Evolutionary conservation across 2,797 vertebrate species (phyloP).

Genomic region (Euthynnus affinis): DNA sequence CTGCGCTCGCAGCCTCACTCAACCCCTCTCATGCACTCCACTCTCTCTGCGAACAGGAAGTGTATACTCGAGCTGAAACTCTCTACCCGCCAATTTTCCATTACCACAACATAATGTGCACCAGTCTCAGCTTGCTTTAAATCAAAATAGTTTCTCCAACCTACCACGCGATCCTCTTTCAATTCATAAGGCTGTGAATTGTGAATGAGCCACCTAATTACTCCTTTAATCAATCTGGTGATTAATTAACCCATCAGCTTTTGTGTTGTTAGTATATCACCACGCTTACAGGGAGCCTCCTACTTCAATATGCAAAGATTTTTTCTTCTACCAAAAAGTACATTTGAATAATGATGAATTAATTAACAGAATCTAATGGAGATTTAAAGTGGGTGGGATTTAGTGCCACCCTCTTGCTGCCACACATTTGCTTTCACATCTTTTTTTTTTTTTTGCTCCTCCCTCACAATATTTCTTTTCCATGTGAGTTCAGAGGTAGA

Average conservation of each 20-base stretch:
- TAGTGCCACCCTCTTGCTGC: conserved; percentile 77
- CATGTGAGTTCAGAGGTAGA: conserved; percentile 67
- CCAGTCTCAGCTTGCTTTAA: conserved; percentile 54
- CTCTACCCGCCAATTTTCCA: conserved; percentile 61
- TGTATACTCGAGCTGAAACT: conserved; percentile 2
- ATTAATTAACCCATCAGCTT: conserved; percentile 83
- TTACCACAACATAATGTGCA: conserved; percentile 53
- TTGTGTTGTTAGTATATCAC: conserved; percentile 82
- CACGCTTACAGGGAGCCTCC: conserved; percentile 70
- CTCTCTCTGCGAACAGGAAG: conserved; percentile 30
- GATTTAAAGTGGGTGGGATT: conserved; percentile 85
- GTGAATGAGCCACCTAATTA: conserved; percentile 81
- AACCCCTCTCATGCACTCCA: conserved; percentile 12
- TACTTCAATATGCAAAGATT: conserved; percentile 68
- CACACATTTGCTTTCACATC: conserved; percentile 70
- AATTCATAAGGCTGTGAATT: conserved; percentile 67
- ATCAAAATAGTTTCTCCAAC: conserved; percentile 68
- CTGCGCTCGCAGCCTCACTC: conserved; percentile 29
- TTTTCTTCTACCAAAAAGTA: conserved; percentile 63
- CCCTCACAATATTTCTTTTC: conserved; percentile 43
- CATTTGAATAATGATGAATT: conserved; percentile 85
- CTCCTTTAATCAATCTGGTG: conserved; percentile 78
- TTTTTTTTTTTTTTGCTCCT: conserved; percentile 29
- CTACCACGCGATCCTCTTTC: conserved; percentile 68
- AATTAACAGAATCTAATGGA: conserved; percentile 82